These are phyloP conservation scores for Micrasema longulum DNA, from an alignment of 1,140 invertebrate genomes.

Conservation along the genomic window DNA sequence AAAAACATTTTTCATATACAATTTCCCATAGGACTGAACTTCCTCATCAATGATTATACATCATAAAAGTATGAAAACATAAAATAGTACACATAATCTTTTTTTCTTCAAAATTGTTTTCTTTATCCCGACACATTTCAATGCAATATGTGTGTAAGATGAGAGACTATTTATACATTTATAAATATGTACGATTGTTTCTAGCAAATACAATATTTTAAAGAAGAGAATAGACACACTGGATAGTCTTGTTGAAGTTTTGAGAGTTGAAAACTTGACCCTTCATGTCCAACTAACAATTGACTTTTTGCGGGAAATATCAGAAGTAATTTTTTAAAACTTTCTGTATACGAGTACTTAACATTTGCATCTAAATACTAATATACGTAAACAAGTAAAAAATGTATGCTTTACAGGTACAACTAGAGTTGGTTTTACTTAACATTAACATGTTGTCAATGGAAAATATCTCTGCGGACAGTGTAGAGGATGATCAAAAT, in stretches of 20 bases:
- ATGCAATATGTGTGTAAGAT: too few relatives aligned
- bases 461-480: neutral
- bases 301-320: slow-evolving; percentile 16
- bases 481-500: neutral
- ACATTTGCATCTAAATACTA: neutral
- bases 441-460: slow-evolving; percentile 20
- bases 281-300: slow-evolving; percentile 16
- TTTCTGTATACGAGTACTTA: too few relatives aligned
- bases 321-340: too few relatives aligned
- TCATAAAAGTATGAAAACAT: too few relatives aligned
- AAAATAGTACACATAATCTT: too few relatives aligned
- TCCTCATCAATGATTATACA: too few relatives aligned
- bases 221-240: slow-evolving; percentile 24
- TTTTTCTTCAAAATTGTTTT: too few relatives aligned
- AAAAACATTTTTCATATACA: too few relatives aligned
- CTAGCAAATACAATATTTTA: slow-evolving; percentile 22
- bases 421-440: slow-evolving; percentile 8
- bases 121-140: too few relatives aligned
- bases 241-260: slow-evolving; percentile 1
- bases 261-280: slow-evolving; percentile 1
- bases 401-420: slow-evolving; percentile 4
- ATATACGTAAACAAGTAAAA: neutral
- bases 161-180: too few relatives aligned
- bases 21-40: too few relatives aligned
- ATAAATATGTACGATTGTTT: too few relatives aligned